Evolutionary conservation across 2,888 invertebrate species (phyloP), one percentile per base, ranked within the genome.

Genomic region (Caradrina clavipalpis): DNA sequence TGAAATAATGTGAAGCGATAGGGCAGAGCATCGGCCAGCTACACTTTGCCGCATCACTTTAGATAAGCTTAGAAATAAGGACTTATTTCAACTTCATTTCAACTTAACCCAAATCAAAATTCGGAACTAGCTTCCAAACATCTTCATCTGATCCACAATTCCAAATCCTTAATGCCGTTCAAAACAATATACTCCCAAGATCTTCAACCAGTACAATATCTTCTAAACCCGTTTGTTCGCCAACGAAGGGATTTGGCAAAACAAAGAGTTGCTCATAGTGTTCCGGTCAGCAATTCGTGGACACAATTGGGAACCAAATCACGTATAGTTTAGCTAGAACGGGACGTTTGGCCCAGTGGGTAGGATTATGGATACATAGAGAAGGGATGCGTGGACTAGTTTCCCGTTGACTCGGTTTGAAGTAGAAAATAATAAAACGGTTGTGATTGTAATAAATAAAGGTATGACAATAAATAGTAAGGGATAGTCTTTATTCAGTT

Each of bases 211-310:
- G n/a, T 26, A 59, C 55, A 59, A 22, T 55, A 68, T 59, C 51
- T 58, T 73, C 66, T 73, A 83, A 73, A 57, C 58, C 45, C 59
- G 55, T 69, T 78, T 75, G 70, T 79, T 61, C 63, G 74, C 81
- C 80, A 81, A 81, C 76, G 71, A 85, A 86, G 83, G 83, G 79
- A 73, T 85, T 84, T 79, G 73, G 69, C 67, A 72, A 84, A 83
- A 86, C 83, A 88, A 85, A 86, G 78, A 85, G 77, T 81, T 82
- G 83, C 84, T 86, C 85, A 80, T 35, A 70, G 70, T 71, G 73
- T 66, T 69, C 57, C 71, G 72, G 81, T 81, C 80, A 78, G 78
- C 79, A 83, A 73, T 80, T 76, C 69, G 63, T 55, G 47, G 64
- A 61, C 51, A 26, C 71, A 60, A 76, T 87, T 85, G 79, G 83